These are phyloP conservation scores for Lordiphosa collinella DNA, from an alignment of 1,140 invertebrate genomes.

Conservation along the genomic window DNA sequence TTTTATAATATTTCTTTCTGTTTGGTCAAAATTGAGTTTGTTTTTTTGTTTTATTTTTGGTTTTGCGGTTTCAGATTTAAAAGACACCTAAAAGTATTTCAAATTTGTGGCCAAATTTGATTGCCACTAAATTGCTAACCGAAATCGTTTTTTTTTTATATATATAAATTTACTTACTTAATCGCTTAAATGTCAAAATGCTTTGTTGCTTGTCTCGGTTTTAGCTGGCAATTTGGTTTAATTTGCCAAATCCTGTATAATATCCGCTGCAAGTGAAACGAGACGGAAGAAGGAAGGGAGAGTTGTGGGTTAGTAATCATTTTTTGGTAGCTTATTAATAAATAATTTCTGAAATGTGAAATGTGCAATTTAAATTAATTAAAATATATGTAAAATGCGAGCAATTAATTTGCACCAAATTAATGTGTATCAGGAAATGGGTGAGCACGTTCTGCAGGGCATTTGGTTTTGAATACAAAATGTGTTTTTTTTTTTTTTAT, in stretches of 20 bases:
- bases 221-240: constrained; percentile 68
- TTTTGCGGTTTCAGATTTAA: neutral
- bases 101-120: constrained; percentile 17
- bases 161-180: constrained; percentile 52
- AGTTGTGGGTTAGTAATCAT: constrained; percentile 41
- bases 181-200: constrained; percentile 54
- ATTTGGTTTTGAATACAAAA: too few relatives aligned
- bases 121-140: constrained; percentile 51
- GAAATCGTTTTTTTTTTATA: constrained; percentile 21
- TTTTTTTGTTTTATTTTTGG: too few relatives aligned
- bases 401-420: constrained; percentile 40
- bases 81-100: constrained; percentile 26
- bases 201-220: constrained; percentile 21
- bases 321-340: constrained; percentile 61
- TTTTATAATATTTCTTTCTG: constrained; percentile 1
- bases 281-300: neutral
- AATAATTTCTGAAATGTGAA: constrained; percentile 42
- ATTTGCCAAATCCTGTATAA: constrained; percentile 77
- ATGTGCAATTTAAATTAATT: constrained; percentile 68
- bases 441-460: too few relatives aligned
- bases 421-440: too few relatives aligned
- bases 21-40: neutral
- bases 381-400: constrained; percentile 19
- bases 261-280: constrained; percentile 61
- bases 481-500: constrained; percentile 37